Conservation (phyloP, 2,888 invertebrate species). For the Dryomyza anilis region DNA sequence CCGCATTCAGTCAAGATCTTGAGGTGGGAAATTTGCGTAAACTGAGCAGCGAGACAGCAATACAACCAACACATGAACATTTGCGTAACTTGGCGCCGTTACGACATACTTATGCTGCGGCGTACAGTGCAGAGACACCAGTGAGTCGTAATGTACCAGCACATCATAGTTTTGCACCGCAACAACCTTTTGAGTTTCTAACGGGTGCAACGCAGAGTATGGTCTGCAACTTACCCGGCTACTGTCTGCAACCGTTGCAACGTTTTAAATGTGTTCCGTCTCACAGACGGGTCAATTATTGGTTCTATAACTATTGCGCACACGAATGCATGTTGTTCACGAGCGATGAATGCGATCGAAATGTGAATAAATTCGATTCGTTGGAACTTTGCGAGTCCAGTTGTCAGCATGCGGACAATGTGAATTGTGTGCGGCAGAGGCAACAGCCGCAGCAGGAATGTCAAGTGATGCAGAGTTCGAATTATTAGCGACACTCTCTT, state of each 20-base stretch:
- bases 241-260: conserved; percentile 45
- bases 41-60: not conserved
- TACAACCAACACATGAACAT: not conserved
- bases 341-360: conserved; percentile 48
- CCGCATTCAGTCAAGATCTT: not conserved
- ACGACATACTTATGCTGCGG: not conserved
- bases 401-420: conserved; percentile 39
- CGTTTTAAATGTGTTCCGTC: conserved; percentile 35
- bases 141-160: too few species aligned
- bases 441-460: not conserved
- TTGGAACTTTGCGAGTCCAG: conserved; percentile 43
- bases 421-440: conserved; percentile 21
- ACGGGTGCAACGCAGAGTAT: too few species aligned
- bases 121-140: not conserved
- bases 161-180: too few species aligned
- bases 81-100: not conserved
- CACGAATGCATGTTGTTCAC: conserved; percentile 52
- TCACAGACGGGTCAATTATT: conserved; percentile 57
- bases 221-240: conserved; percentile 1
- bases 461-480: too few species aligned
- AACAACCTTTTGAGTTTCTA: not conserved
- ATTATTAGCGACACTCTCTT: too few species aligned
- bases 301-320: conserved; percentile 52
- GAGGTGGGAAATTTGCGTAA: too few species aligned
- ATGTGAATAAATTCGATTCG: conserved; percentile 47